phyloP scores from a whole-genome alignment of 2,113 vertebrate genomes.

The Sitta europaea region DNA sequence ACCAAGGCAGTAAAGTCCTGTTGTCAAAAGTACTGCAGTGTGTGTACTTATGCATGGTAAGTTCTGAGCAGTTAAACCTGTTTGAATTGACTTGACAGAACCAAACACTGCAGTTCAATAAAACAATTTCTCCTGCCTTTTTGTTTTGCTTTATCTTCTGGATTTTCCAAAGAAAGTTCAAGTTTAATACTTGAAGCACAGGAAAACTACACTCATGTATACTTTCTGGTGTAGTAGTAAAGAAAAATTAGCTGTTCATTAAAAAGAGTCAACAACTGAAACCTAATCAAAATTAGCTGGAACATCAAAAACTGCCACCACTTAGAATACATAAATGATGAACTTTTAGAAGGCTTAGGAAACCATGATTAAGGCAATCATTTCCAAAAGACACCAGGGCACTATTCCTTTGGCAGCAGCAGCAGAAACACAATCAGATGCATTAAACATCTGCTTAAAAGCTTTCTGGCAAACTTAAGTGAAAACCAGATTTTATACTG shows the following conservation, averaged over 20 bases:
- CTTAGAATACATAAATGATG: neutral
- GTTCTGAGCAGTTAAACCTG: neutral
- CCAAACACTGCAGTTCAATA: neutral
- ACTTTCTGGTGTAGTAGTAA: neutral
- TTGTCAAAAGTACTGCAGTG: neutral
- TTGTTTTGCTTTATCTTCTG: neutral
- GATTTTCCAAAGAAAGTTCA: neutral
- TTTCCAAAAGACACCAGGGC: neutral
- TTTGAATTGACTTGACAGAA: neutral
- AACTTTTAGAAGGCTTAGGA: neutral
- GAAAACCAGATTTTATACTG: neutral
- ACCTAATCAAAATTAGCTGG: neutral
- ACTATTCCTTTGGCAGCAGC: neutral
- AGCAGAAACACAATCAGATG: neutral
- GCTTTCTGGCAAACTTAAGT: constrained; percentile 1
- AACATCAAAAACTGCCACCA: neutral
- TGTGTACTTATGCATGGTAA: neutral
- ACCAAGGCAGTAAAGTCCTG: neutral
- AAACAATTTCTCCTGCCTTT: neutral
- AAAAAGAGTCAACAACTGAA: neutral
- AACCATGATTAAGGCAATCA: neutral
- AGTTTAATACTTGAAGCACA: neutral
- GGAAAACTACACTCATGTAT: neutral
- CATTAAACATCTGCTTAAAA: constrained; percentile 1
- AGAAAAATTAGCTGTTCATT: neutral